phyloP scores from a whole-genome alignment of 2,888 invertebrate genomes.

The Thera obeliscata region DNA sequence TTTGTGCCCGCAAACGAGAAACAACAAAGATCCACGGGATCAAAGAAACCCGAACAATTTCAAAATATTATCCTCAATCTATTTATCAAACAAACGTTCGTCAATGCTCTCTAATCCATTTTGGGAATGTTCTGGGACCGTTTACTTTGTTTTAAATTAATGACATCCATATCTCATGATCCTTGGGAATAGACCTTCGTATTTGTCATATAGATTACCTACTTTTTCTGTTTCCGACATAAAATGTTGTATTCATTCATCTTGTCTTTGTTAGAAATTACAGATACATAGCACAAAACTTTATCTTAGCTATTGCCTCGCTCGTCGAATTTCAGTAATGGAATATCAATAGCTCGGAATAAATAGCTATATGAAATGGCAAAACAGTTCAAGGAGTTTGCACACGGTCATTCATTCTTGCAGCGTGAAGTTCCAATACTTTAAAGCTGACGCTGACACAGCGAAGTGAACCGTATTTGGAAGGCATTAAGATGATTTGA shows the following conservation, averaged over 20 bases:
- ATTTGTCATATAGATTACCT: slow-evolving; percentile 77
- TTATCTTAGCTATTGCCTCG: slow-evolving; percentile 38
- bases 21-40: slow-evolving; percentile 30
- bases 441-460: slow-evolving; percentile 47
- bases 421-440: slow-evolving; percentile 51
- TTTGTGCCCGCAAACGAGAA: slow-evolving; percentile 22
- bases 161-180: slow-evolving; percentile 66
- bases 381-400: slow-evolving; percentile 56
- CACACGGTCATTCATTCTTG: slow-evolving; percentile 56
- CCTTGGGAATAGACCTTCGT: slow-evolving; percentile 67
- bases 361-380: slow-evolving; percentile 38
- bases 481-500: slow-evolving; percentile 48
- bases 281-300: slow-evolving; percentile 44
- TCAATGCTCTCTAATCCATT: slow-evolving; percentile 64
- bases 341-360: slow-evolving; percentile 45
- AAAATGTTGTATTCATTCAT: slow-evolving; percentile 58
- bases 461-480: slow-evolving; percentile 50
- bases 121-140: slow-evolving; percentile 54
- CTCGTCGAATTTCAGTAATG: slow-evolving; percentile 41
- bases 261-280: slow-evolving; percentile 47
- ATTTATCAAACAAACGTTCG: slow-evolving; percentile 61
- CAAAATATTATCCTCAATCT: slow-evolving; percentile 52
- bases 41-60: slow-evolving; percentile 40
- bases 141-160: slow-evolving; percentile 75
- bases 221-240: slow-evolving; percentile 67